Percentiles rank a stretch among this genome's conserved stretches.
phyloP scores from a whole-genome alignment of 2,113 vertebrate species.

The Chrysemys picta region DNA sequence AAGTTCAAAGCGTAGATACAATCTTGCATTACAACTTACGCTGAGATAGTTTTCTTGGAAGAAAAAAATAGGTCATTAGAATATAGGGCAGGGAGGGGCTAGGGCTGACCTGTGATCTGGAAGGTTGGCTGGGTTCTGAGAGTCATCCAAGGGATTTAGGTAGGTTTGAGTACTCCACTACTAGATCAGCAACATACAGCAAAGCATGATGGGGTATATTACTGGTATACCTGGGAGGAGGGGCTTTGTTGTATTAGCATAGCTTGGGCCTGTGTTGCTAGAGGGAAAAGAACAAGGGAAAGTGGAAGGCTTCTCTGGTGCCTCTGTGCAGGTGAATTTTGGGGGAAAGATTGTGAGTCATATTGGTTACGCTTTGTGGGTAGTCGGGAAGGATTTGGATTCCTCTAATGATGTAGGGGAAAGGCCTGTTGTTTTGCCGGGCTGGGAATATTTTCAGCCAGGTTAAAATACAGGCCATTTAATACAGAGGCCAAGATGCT shows the following conservation, averaged over 20 bases:
- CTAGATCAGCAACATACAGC: neutral
- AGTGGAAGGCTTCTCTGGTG: neutral
- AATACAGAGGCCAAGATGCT: neutral
- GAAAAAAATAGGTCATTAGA: conserved; percentile 15
- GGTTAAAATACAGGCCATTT: neutral
- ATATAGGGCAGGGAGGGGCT: neutral
- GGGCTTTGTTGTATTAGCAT: neutral
- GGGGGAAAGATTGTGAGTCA: neutral
- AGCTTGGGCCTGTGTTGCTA: neutral
- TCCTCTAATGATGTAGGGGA: neutral
- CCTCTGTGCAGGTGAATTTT: neutral
- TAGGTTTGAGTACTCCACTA: neutral
- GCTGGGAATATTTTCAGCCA: neutral
- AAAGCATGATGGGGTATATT: neutral
- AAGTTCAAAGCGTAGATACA: neutral
- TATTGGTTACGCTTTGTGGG: neutral
- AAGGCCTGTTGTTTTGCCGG: neutral
- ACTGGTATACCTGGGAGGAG: neutral
- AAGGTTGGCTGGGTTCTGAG: neutral
- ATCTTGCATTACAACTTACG: neutral
- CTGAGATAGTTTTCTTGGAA: neutral
- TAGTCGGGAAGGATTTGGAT: neutral
- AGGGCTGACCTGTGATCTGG: neutral
- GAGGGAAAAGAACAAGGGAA: neutral
- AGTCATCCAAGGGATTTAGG: neutral